Base-by-base conservation (phyloP, 2,888 invertebrate species). In the Morpho helenor region DNA sequence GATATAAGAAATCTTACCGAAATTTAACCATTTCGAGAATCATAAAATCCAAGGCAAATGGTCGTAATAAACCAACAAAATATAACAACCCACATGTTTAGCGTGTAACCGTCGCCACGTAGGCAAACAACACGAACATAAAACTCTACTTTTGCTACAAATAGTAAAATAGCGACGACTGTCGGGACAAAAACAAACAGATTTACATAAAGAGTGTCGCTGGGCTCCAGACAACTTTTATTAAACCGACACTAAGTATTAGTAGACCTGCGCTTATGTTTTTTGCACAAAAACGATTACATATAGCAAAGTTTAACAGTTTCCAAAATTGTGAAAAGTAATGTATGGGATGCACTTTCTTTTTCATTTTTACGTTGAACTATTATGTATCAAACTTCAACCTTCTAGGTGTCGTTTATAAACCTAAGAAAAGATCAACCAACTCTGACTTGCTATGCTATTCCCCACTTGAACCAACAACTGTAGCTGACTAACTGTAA, bases 91-190 rank as follows among this genome's bases (percentile, higher is more conserved):
- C 49, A 49, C 51, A 57, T 41, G 46, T 57, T 57, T 56, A 49
- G 42, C 8, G 22, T 44, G 56, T 56, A 49, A 56, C 44, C 49
- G 49, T 40, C 46, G 50, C 50, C 50, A 47, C 46, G 31, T 22
- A 51, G 51, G 55, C 49, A 56, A 31, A 56, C 52, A 56, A 59
- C 59, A 55, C 9, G 52, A 41, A 49, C 52, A 60, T 60, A 47
- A 59, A 55, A 55, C 43, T 46, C 40, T 49, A 49, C 49, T 52
- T 52, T 39, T 56, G 49, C 39, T 52, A 57, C 49, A 52, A 57
- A 52, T 57, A 57, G 52, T 39, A 49, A 49, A 44, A 57, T 52
- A 49, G 44, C 48, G 40, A 23, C 47, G 49, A 52, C 56, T 51
- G 39, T 45, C 46, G 51, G 52, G 8, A 49, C 48, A 57, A 57